Evolutionary conservation across 2,797 vertebrate species (phyloP).

Genomic region (Danio tinwini): DNA sequence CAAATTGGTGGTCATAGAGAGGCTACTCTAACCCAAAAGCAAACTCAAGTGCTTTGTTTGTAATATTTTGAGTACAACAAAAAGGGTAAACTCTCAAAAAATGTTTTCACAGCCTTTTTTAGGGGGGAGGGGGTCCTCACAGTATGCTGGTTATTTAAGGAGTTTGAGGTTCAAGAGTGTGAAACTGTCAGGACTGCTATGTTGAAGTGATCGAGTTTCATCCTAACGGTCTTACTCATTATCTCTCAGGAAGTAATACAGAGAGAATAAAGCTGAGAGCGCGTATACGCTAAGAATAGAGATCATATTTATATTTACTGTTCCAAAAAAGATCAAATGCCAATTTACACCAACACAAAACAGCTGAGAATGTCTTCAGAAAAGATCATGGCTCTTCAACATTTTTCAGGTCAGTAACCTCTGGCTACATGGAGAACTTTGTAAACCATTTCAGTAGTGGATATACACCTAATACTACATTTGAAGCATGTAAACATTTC

Average conservation of each 20-base stretch:
- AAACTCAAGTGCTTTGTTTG: too few species aligned
- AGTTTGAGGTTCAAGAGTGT: neutral
- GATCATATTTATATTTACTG: neutral
- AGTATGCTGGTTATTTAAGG: neutral
- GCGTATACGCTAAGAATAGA: neutral
- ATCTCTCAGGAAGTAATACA: constrained; percentile 11
- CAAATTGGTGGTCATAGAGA: too few species aligned
- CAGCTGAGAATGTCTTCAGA: neutral
- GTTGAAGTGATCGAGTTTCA: constrained; percentile 39
- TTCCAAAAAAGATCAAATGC: neutral
- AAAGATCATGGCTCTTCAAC: neutral
- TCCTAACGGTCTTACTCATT: constrained; percentile 42
- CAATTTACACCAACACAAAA: neutral
- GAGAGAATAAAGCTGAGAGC: constrained; percentile 1
- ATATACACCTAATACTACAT: too few species aligned
- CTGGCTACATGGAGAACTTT: too few species aligned
- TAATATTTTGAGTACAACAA: too few species aligned
- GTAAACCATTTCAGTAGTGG: too few species aligned
- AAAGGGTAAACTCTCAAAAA: too few species aligned
- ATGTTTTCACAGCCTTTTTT: too few species aligned
- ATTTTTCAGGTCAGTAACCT: neutral
- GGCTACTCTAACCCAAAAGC: too few species aligned
- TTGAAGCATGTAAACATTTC: too few species aligned
- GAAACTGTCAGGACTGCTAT: constrained; percentile 8
- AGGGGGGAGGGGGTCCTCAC: too few species aligned